Evolutionary conservation across 35 echinoderm and acorn worm genomes (phyloP).

Genomic region (Heliocidaris tuberculata): DNA sequence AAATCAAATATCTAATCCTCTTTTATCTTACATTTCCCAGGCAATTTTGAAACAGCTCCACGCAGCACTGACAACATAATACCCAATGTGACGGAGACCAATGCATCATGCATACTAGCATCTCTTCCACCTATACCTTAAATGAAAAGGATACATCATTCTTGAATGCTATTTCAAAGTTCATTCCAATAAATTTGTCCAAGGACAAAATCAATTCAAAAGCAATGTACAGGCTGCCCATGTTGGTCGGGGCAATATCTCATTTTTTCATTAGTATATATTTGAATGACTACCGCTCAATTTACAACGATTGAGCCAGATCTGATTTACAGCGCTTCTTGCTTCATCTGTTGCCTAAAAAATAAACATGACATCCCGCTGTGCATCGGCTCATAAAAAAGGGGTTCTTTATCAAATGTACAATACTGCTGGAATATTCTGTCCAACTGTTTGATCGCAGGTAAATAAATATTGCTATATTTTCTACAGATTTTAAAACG

Average conservation of each 20-base stretch:
- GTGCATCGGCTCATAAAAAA: too few relatives aligned
- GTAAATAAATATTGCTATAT: too few relatives aligned
- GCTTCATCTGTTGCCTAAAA: not conserved
- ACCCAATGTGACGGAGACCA: not conserved
- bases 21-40: not conserved
- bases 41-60: not conserved
- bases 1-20: not conserved
- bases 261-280: not conserved
- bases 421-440: too few relatives aligned
- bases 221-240: not conserved
- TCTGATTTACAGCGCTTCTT: not conserved
- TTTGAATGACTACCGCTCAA: not conserved
- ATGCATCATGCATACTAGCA: not conserved
- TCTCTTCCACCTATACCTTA: too few relatives aligned
- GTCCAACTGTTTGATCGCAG: too few relatives aligned
- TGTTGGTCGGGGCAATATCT: not conserved
- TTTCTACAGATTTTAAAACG: too few relatives aligned
- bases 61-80: not conserved
- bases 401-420: too few relatives aligned
- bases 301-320: not conserved
- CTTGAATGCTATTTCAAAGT: not conserved
- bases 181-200: not conserved
- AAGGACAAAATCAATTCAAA: not conserved
- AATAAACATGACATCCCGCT: not conserved
- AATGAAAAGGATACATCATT: too few relatives aligned